These are phyloP conservation scores for Pyrgilauda ruficollis DNA, from an alignment of 2,113 vertebrate genomes.

Conservation along the genomic window DNA sequence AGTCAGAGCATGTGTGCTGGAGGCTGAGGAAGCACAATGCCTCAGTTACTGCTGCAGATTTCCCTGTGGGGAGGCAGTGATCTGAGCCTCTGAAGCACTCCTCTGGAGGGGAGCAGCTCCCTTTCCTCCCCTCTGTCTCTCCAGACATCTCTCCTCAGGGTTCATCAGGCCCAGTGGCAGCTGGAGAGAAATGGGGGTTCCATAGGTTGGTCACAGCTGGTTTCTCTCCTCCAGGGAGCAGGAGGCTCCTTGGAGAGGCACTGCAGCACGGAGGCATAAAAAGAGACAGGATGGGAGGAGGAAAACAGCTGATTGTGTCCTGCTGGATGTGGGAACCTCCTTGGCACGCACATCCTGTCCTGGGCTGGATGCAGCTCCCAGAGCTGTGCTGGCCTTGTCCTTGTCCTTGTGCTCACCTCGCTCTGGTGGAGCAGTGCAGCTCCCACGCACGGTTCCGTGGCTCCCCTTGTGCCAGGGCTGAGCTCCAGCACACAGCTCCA, in stretches of 20 bases:
- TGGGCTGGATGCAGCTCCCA: background rate
- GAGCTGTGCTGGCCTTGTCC: background rate
- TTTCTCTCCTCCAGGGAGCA: rapidly evolving
- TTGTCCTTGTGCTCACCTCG: rapidly evolving
- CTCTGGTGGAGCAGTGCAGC: background rate
- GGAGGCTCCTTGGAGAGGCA: background rate
- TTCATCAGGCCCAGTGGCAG: background rate
- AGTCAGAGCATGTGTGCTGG: background rate
- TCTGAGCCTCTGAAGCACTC: background rate
- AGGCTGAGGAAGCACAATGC: background rate
- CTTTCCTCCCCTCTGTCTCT: background rate
- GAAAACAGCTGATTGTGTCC: background rate
- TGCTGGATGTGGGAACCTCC: background rate
- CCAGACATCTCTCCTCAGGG: background rate
- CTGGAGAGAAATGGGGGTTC: background rate
- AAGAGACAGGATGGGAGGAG: background rate
- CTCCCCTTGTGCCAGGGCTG: background rate
- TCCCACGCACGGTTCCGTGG: rapidly evolving
- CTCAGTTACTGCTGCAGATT: background rate
- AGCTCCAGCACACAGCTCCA: background rate
- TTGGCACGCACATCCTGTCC: background rate
- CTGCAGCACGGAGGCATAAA: background rate
- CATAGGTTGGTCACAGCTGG: background rate
- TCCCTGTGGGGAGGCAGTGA: rapidly evolving
- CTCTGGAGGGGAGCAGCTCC: background rate